Conservation (phyloP, 2,797 vertebrate species). For the Valencia hispanica region DNA sequence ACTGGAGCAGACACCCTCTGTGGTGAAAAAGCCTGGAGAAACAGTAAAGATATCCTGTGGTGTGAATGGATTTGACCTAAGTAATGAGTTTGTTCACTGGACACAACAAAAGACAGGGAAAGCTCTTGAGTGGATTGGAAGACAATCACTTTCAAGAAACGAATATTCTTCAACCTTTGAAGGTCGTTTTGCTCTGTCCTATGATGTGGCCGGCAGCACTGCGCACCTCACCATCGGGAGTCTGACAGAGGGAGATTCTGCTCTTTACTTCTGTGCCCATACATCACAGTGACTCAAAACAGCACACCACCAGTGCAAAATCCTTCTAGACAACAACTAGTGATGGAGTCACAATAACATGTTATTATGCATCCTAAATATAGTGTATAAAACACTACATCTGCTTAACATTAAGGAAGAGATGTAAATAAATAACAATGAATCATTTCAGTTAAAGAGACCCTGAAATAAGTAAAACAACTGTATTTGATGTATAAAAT, state of each 20-base stretch:
- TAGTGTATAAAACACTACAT: not conserved
- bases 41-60: not conserved
- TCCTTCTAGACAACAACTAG: not conserved
- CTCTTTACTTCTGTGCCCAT: slow-evolving; percentile 2
- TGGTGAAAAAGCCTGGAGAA: slow-evolving; percentile 2
- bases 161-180: not conserved
- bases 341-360: not conserved
- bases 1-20: not conserved
- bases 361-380: not conserved
- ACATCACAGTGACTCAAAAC: slow-evolving; percentile 4
- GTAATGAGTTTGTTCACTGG: not conserved
- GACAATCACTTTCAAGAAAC: not conserved
- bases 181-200: not conserved
- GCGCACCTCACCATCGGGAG: not conserved
- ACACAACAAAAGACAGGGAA: not conserved
- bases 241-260: slow-evolving; percentile 2
- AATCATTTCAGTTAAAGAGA: not conserved
- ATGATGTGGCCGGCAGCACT: not conserved
- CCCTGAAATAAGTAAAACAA: not conserved
- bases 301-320: not conserved
- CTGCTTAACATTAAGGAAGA: not conserved
- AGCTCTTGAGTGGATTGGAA: not conserved
- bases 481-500: not conserved
- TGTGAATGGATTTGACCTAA: not conserved
- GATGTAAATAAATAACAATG: too few relatives aligned